Evolutionary conservation across 2,888 invertebrate species (phyloP).

Genomic region (Meloe dianella): DNA sequence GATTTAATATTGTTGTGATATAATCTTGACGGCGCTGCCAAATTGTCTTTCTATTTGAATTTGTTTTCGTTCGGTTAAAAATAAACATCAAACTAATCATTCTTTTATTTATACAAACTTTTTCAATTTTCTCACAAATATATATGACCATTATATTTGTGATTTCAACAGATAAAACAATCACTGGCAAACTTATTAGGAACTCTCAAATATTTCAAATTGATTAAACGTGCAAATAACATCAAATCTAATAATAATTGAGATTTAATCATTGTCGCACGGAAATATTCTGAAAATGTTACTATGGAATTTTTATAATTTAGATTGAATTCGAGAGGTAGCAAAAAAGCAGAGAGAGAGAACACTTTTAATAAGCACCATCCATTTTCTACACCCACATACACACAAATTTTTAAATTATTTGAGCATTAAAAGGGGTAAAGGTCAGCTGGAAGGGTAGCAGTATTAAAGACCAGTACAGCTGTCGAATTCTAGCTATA

Average conservation of each 20-base stretch:
- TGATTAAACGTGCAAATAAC: neutral
- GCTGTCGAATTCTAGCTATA: too few species aligned
- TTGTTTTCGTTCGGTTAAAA: neutral
- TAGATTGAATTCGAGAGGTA: too few species aligned
- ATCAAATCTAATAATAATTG: neutral
- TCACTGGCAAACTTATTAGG: conserved; percentile 21
- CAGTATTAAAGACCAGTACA: too few species aligned
- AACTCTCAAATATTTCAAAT: conserved; percentile 10
- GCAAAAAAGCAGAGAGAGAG: too few species aligned
- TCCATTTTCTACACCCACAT: neutral
- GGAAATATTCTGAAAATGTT: neutral
- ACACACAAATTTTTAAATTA: neutral
- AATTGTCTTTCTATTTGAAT: neutral
- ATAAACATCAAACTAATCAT: neutral
- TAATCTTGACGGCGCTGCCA: neutral
- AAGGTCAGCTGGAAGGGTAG: too few species aligned
- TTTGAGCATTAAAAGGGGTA: neutral
- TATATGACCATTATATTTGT: conserved; percentile 21
- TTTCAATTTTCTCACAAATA: conserved; percentile 19
- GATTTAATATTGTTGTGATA: neutral
- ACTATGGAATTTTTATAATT: too few species aligned
- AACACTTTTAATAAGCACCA: neutral
- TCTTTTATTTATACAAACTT: conserved; percentile 10
- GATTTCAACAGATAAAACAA: conserved; percentile 20
- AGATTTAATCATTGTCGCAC: too few species aligned